Conservation (phyloP, 2,113 vertebrate genomes). For the Motacilla alba region DNA sequence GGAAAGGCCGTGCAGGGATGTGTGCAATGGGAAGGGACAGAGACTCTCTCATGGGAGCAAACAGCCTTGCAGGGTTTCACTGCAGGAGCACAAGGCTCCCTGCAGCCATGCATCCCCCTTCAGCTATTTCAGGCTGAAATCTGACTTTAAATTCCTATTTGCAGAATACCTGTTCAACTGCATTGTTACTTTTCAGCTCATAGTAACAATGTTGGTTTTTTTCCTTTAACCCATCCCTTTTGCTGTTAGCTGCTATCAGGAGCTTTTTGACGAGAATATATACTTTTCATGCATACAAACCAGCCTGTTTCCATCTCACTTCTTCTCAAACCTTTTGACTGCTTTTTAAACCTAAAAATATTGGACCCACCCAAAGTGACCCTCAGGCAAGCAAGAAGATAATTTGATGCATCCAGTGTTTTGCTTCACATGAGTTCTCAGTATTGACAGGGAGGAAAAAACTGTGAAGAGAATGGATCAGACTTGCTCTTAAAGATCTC, state of each 20-base stretch:
- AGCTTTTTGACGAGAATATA: neutral
- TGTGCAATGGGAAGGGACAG: neutral
- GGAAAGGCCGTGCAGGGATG: neutral
- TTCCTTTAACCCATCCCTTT: neutral
- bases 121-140: neutral
- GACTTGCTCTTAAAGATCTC: neutral
- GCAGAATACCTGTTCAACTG: neutral
- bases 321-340: neutral
- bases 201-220: fast-evolving
- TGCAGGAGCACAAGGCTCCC: neutral
- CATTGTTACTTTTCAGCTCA: neutral
- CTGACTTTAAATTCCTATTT: neutral
- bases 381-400: neutral
- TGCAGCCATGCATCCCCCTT: neutral
- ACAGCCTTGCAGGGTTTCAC: neutral
- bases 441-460: neutral
- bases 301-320: neutral
- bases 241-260: neutral
- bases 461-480: neutral
- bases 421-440: neutral
- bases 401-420: neutral
- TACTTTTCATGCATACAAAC: neutral
- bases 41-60: neutral
- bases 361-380: neutral
- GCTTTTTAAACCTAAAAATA: neutral